A percentile compares a stretch with the other conserved stretches of the same genome.
Evolutionary conservation across 2,888 invertebrate species (phyloP).

Genomic region (Hirtodrosophila trivittata): DNA sequence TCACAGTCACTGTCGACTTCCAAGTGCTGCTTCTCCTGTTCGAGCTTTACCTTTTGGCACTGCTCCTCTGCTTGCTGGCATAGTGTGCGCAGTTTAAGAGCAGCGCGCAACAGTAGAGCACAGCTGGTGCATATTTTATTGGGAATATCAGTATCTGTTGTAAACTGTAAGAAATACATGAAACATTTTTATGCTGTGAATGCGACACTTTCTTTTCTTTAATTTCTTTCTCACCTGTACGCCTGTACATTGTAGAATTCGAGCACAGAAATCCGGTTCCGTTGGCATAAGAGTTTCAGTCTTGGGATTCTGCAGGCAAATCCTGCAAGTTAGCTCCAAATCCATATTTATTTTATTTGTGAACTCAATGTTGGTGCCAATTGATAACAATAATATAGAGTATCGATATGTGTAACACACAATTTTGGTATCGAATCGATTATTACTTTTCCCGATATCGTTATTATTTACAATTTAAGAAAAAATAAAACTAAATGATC

Average conservation of each 20-base stretch:
- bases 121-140: conserved; percentile 72
- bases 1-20: conserved; percentile 27
- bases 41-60: conserved; percentile 15
- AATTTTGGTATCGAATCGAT: too few relatives aligned
- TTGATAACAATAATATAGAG: background rate
- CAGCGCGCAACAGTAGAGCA: conserved; percentile 53
- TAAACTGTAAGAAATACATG: conserved; percentile 47
- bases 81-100: conserved; percentile 56
- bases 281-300: conserved; percentile 49
- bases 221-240: conserved; percentile 51
- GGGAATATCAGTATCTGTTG: conserved; percentile 37
- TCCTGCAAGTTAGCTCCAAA: conserved; percentile 62
- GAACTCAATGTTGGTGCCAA: conserved; percentile 5
- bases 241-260: conserved; percentile 72
- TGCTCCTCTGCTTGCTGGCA: conserved; percentile 55
- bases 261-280: conserved; percentile 38
- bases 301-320: conserved; percentile 64
- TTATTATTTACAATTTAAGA: too few relatives aligned
- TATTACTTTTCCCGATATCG: too few relatives aligned
- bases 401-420: conserved; percentile 21
- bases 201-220: background rate
- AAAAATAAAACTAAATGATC: too few relatives aligned
- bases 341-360: conserved; percentile 15
- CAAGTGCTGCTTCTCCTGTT: conserved; percentile 13
- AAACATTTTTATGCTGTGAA: background rate